Base-by-base conservation (phyloP, 2,113 vertebrate species). In the Triplophysa siluroides region DNA sequence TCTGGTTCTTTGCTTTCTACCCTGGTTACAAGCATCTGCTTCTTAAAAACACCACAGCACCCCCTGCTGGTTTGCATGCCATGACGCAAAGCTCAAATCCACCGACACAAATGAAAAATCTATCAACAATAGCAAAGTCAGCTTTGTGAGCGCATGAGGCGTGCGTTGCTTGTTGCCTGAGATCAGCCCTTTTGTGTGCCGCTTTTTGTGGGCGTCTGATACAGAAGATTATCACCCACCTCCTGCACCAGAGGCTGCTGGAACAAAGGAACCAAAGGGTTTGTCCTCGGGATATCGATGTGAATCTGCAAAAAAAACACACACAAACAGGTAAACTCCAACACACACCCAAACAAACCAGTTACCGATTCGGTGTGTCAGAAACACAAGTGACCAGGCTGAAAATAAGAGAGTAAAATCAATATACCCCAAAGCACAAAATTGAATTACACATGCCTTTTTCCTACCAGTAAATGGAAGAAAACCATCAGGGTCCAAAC, bases 271-370 rank as follows among this genome's bases (percentile, higher is more conserved):
- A 99, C 98, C 88, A 99, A 94, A 18, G 98, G 97, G 86, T 99
- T 99, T 23, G 98, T 99, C 90, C 98, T 94, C 63, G 98, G 98
- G 92, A 99, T 99, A 92, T 99, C 98, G 8, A 99, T 99, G 92
- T 99, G 97, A 88, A 99, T 99, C 98, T 99, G 89, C 85, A 90
- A 90, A 89, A 81, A 85, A 6, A 50, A n/a, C n/a, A 54, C 6
- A 78, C 11, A 81, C 24, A 50, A 21, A 19, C 23, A 43, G 23
- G 78, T 81, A 83, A 29, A n/a, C 60, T 52, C 13, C 79, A 18
- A 41, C 14, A 67, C 8, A 56, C 50, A 80, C 67, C 69, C 9
- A 75, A 16, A 83, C 76, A 79, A 45, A 73, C 64, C 70, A 65
- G 38, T 21, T 69, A 26, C 41, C 4, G 26, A 67, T 47, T 77